phyloP scores from a whole-genome alignment of 2,797 vertebrate genomes.

The Euphonia xanthogaster region DNA sequence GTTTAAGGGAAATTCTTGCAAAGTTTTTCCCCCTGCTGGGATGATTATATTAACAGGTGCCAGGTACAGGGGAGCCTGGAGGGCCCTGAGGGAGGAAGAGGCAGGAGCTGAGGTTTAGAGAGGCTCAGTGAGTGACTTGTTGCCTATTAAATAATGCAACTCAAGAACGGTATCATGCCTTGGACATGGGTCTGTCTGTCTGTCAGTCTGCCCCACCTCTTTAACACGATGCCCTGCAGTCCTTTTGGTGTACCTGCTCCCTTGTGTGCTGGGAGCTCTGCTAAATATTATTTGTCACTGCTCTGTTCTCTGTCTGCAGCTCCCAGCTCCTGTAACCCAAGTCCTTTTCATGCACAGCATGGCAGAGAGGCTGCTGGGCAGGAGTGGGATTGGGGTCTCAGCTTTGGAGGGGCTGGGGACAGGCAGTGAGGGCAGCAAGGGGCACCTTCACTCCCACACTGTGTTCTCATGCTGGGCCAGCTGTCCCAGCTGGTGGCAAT shows the following conservation, averaged over 20 bases:
- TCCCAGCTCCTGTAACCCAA: background rate
- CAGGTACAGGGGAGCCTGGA: background rate
- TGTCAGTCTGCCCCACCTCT: background rate
- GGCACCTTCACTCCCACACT: background rate
- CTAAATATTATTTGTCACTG: background rate
- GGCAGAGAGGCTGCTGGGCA: background rate
- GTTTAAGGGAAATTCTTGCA: background rate
- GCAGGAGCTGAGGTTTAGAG: background rate
- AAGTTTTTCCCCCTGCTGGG: background rate
- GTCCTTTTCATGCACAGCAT: background rate
- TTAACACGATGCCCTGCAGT: background rate
- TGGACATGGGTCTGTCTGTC: background rate
- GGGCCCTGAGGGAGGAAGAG: background rate
- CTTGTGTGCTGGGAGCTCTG: background rate
- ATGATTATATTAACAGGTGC: background rate
- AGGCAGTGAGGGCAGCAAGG: background rate
- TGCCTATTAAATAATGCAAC: background rate
- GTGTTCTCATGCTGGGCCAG: background rate
- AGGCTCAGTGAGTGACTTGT: background rate
- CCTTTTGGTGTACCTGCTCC: background rate
- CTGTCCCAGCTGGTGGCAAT: background rate
- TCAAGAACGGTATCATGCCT: too few species aligned
- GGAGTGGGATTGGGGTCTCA: background rate
- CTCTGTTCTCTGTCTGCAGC: background rate
- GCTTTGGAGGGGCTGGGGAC: background rate